Conservation (phyloP, 2,113 vertebrate genomes). For the Spea multiplicata region DNA sequence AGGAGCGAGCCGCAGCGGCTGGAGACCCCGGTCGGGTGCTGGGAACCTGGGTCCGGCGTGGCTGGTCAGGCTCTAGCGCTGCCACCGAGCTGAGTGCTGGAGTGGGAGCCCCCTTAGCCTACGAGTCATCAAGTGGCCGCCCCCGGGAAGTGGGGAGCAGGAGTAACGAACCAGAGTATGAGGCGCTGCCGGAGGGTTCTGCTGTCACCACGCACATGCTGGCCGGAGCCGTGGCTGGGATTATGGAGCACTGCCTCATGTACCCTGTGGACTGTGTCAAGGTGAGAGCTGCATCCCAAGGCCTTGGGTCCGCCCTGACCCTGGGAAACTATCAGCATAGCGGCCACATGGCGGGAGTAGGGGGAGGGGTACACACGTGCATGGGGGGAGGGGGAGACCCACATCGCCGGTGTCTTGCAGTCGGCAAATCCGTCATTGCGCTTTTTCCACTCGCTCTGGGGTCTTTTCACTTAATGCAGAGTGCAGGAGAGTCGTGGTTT, state of each 20-base stretch:
- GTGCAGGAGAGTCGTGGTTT: no score
- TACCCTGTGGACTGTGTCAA: conserved; percentile 95
- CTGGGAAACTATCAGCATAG: no score
- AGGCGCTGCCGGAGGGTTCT: conserved; percentile 82
- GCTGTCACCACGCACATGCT: conserved; percentile 91
- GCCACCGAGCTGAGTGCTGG: conserved; percentile 60
- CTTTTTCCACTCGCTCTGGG: no score
- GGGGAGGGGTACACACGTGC: conserved; percentile 7
- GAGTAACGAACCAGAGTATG: conserved; percentile 80
- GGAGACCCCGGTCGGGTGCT: conserved; percentile 36
- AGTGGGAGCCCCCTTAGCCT: conserved; percentile 50
- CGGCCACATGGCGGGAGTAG: conserved; percentile 23
- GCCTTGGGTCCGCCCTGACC: neutral
- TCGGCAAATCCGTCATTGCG: no score
- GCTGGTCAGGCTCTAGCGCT: conserved; percentile 63
- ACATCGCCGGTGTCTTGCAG: no score
- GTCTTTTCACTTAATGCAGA: no score
- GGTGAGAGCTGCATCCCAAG: conserved; percentile 69
- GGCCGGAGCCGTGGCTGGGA: conserved; percentile 87
- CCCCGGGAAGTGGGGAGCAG: conserved; percentile 55
- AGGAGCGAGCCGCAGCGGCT: conserved; percentile 50
- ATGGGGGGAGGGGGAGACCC: neutral
- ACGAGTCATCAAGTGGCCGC: conserved; percentile 39
- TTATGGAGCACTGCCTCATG: conserved; percentile 96
- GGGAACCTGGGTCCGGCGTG: conserved; percentile 49